Evolutionary conservation across 2,113 vertebrate species (phyloP).

Genomic region (Ceyx margarethae): DNA sequence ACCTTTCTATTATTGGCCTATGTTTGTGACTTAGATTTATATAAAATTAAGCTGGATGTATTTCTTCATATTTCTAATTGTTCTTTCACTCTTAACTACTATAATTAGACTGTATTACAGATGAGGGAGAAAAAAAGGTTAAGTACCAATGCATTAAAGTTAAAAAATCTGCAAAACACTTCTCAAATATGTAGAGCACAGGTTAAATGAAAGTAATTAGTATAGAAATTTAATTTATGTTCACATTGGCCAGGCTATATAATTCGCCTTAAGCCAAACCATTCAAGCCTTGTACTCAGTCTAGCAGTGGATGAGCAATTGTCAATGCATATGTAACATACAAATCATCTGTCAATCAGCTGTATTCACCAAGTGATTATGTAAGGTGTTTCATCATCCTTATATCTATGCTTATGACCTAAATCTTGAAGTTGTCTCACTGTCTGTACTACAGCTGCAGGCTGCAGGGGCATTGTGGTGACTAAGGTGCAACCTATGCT

Average conservation of each 20-base stretch:
- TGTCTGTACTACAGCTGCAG: background rate
- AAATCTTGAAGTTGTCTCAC: background rate
- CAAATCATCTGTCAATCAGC: background rate
- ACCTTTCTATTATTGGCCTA: background rate
- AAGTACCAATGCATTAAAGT: background rate
- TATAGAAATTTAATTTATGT: background rate
- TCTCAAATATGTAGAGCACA: background rate
- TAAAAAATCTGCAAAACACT: background rate
- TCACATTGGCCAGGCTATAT: background rate
- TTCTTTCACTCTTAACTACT: constrained; percentile 9
- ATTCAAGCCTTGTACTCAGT: background rate
- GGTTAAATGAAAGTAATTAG: background rate
- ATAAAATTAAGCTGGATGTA: background rate
- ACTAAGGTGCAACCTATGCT: background rate
- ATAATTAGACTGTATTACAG: constrained; percentile 1
- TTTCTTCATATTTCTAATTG: constrained; percentile 3
- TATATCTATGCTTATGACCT: background rate
- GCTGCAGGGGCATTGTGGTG: background rate
- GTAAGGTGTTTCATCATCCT: background rate
- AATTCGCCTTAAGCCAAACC: background rate
- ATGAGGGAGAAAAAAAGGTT: constrained; percentile 5
- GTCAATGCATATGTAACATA: background rate
- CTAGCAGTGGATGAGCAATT: background rate
- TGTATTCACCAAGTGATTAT: background rate
- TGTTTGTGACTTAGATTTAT: background rate